These are phyloP conservation scores for Caenorhabditis virilis DNA, from an alignment of 2,888 invertebrate species.

Conservation along the genomic window DNA sequence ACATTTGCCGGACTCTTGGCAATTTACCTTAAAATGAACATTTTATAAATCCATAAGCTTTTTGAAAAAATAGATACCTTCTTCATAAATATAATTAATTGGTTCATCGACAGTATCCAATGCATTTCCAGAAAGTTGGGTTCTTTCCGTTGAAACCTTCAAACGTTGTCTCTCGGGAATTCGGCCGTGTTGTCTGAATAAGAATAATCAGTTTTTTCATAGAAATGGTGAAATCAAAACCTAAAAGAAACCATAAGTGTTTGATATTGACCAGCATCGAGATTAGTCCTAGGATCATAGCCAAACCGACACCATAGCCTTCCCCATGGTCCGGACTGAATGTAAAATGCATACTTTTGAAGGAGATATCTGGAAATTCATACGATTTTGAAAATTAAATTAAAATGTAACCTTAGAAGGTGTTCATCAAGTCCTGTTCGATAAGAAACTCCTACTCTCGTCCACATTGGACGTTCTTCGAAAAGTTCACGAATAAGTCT, in stretches of 20 bases:
- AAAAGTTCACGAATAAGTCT: conserved; percentile 75
- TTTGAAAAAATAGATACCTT: too few species aligned
- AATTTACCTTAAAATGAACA: too few species aligned
- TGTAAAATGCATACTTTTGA: conserved; percentile 84
- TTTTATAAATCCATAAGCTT: too few species aligned
- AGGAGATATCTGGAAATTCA: conserved; percentile 74
- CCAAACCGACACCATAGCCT: conserved; percentile 87
- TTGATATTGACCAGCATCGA: conserved; percentile 82
- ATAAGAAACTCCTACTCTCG: conserved; percentile 77
- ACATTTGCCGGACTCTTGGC: conserved; percentile 71
- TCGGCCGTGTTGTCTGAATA: conserved; percentile 56
- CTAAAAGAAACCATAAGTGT: conserved; percentile 71
- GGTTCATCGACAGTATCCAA: conserved; percentile 15
- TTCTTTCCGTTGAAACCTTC: conserved; percentile 43
- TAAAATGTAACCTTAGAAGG: conserved; percentile 73
- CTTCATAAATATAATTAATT: conserved; percentile 45
- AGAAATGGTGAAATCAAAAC: conserved; percentile 7
- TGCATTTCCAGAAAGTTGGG: neutral
- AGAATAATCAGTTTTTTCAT: neutral
- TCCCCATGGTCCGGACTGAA: conserved; percentile 88
- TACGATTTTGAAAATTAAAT: neutral
- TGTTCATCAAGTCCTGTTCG: conserved; percentile 59
- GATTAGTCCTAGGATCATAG: conserved; percentile 86
- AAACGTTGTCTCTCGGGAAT: conserved; percentile 65
- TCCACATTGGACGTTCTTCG: conserved; percentile 87